Percentiles rank a stretch among this genome's conserved stretches.
Evolutionary conservation across 2,888 invertebrate species (phyloP).

Genomic region (Cerceris ruficornis): DNA sequence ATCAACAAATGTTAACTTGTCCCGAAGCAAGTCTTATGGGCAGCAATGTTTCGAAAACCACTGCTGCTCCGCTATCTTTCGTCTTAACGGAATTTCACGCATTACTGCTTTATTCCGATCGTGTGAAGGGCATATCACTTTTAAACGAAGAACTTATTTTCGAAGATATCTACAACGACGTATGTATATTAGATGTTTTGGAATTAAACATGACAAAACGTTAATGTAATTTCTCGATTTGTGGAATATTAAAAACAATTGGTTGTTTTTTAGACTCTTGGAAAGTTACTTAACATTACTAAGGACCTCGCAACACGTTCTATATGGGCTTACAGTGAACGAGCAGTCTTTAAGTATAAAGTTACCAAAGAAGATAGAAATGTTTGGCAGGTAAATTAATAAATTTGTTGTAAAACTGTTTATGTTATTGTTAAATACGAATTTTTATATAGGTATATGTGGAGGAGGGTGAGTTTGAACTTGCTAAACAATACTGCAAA

Average conservation of each 20-base stretch:
- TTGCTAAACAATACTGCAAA: constrained; percentile 92
- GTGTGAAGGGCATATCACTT: constrained; percentile 92
- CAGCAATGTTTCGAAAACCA: constrained; percentile 61
- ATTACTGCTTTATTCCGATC: constrained; percentile 91
- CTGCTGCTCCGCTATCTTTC: constrained; percentile 87
- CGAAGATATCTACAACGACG: constrained; percentile 91
- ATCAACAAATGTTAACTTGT: constrained; percentile 76
- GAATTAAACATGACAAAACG: not conserved
- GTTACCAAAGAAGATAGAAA: constrained; percentile 92
- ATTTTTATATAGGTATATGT: constrained; percentile 86
- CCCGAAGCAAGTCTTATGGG: constrained; percentile 77
- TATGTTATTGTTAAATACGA: constrained; percentile 38
- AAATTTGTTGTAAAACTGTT: constrained; percentile 63
- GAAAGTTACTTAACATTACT: constrained; percentile 90
- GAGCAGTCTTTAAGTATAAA: constrained; percentile 92
- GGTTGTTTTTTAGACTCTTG: constrained; percentile 83
- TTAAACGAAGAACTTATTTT: constrained; percentile 93
- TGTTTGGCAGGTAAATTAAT: constrained; percentile 87
- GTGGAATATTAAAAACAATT: not conserved
- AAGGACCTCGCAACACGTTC: constrained; percentile 90
- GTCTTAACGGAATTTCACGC: constrained; percentile 96
- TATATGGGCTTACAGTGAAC: constrained; percentile 94
- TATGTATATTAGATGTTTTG: constrained; percentile 59
- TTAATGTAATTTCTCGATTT: not conserved
- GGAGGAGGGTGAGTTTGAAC: constrained; percentile 91